Conservation (phyloP, 2,797 vertebrate species). For the Crocidura indochinensis region DNA sequence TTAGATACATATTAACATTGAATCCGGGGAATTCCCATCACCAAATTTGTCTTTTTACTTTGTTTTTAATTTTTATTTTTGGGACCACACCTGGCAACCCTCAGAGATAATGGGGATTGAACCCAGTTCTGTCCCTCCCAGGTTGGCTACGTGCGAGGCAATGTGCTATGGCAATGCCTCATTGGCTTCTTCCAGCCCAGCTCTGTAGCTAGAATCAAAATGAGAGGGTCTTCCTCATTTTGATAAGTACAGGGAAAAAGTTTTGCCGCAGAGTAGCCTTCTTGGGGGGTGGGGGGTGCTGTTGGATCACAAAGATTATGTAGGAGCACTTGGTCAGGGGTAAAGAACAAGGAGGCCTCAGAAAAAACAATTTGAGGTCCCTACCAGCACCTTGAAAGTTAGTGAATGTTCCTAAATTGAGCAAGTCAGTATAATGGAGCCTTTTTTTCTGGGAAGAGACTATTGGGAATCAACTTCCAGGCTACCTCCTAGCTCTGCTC, state of each 20-base stretch:
- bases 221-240: too few species aligned
- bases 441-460: slow-evolving; percentile 73
- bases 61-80: too few species aligned
- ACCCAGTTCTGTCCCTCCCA: too few species aligned
- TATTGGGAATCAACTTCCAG: slow-evolving; percentile 56
- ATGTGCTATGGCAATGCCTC: not conserved
- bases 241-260: too few species aligned
- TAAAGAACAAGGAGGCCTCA: not conserved
- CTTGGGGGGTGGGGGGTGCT: not conserved
- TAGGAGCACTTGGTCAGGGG: not conserved
- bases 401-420: not conserved
- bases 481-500: slow-evolving; percentile 35
- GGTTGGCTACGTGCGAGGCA: not conserved
- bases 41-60: too few species aligned
- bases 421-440: not conserved
- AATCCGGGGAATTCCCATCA: too few species aligned
- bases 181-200: not conserved
- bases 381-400: not conserved
- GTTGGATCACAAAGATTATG: not conserved
- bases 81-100: too few species aligned
- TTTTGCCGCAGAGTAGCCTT: not conserved
- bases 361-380: not conserved
- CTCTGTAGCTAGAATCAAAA: not conserved
- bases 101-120: too few species aligned
- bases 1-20: too few species aligned